Conservation (phyloP, 2,797 vertebrate genomes). For the Melanotaenia trifasciata region DNA sequence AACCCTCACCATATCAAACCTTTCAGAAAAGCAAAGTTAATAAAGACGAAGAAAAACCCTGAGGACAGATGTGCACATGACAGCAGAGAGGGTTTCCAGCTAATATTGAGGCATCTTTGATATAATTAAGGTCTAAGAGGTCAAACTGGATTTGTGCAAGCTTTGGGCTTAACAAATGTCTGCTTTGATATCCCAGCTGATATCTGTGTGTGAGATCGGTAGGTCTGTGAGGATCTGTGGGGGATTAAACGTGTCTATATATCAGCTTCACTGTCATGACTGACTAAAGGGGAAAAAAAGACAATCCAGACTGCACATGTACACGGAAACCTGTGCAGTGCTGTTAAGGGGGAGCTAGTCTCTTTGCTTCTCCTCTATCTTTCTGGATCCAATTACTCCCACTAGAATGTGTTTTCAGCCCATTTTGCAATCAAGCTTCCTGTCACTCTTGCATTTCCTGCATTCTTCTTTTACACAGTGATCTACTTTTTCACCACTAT, state of each 20-base stretch:
- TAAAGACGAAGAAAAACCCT: constrained; percentile 19
- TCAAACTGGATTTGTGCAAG: constrained; percentile 14
- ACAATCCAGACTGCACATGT: not conserved
- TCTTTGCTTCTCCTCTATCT: constrained; percentile 3
- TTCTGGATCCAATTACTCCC: not conserved
- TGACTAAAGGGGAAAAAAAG: constrained; percentile 16
- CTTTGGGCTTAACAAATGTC: constrained; percentile 14
- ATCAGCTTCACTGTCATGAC: constrained; percentile 8
- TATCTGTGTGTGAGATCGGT: not conserved
- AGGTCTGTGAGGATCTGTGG: not conserved
- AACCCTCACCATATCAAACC: constrained; percentile 43
- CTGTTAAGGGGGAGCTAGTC: not conserved
- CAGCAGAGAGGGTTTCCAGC: constrained; percentile 36
- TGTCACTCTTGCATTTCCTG: constrained; percentile 5
- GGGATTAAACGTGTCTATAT: constrained; percentile 4
- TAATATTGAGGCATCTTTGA: constrained; percentile 25
- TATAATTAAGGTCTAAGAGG: constrained; percentile 9
- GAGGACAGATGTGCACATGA: constrained; percentile 27
- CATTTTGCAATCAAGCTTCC: constrained; percentile 15
- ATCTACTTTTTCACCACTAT: constrained; percentile 37
- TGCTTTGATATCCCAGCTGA: not conserved
- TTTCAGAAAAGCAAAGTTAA: constrained; percentile 37
- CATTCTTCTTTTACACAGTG: constrained; percentile 9
- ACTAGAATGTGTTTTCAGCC: not conserved
- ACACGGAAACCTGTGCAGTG: not conserved